These are phyloP conservation scores for Eubasilissa regina DNA, from an alignment of 1,140 invertebrate genomes.

Conservation along the genomic window DNA sequence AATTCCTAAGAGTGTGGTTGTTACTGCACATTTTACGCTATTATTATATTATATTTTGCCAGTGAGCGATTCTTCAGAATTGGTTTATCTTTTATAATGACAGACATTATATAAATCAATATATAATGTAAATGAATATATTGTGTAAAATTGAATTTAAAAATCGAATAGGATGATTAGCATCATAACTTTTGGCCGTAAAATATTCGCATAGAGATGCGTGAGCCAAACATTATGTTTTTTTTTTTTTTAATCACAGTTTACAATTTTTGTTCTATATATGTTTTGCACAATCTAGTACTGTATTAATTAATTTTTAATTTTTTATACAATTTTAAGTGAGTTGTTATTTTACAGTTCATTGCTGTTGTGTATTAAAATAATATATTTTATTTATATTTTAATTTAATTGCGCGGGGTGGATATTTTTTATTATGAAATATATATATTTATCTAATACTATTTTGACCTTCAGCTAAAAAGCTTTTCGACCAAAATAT, in stretches of 20 bases:
- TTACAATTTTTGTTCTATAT: not conserved
- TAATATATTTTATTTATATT: not conserved
- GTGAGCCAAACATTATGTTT: not conserved
- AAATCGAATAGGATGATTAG: not conserved
- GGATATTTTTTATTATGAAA: not conserved
- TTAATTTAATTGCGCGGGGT: not conserved
- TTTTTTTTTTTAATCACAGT: no score
- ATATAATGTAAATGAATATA: not conserved
- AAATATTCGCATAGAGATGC: no score
- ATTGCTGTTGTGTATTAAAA: not conserved
- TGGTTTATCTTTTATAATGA: not conserved
- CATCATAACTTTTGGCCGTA: no score
- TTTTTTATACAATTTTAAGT: not conserved
- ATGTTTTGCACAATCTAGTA: not conserved
- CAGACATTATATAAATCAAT: not conserved
- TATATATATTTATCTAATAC: not conserved
- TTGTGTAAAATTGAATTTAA: not conserved
- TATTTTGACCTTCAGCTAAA: constrained; percentile 6
- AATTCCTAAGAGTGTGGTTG: constrained; percentile 12
- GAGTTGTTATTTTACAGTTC: not conserved
- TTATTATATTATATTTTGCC: not conserved
- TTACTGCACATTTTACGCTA: not conserved
- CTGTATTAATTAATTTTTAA: not conserved
- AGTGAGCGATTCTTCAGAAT: not conserved
- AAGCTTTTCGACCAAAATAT: constrained; percentile 37